Evolutionary conservation across 2,113 vertebrate species (phyloP), one percentile per base, ranked within the genome.

Genomic region (Mormyrus lacerda): DNA sequence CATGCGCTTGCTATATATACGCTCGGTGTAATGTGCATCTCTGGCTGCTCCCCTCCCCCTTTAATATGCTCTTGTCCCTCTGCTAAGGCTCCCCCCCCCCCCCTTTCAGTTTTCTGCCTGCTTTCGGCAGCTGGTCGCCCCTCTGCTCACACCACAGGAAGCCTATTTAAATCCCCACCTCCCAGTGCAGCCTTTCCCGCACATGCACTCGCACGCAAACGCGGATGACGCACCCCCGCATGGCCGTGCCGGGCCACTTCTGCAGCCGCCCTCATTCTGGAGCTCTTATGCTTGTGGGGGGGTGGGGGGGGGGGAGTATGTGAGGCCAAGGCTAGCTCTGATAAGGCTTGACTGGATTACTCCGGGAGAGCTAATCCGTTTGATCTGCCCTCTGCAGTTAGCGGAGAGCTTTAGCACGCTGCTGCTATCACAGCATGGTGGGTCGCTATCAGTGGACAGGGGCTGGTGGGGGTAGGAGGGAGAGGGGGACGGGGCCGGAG

Each of bases 321-420:
- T 24, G 27, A 21, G 86, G 44, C 27, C 15, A 44, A 79, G 79
- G 90, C 44, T 84, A n/a, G 19, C 83, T 89, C 42, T 89, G 89
- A 89, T 86, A 87, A 87, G 27, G 47, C 9, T 44, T 48, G 85
- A 87, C 61, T 47, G 61, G 83, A 86, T 89, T 89, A 89, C n/a
- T 47, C 69, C 50, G 83, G 39, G 42, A 73, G 45, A 15, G 21
- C 55, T 90, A 51, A 87, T 87, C 89, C 85, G 3, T 87, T 87
- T 90, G 48, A 90, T 87, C 47, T 73, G 45, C 51, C 42, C 13
- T 87, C 89, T 51, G 85, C 47, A 44, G 85, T 69, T 87, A 90
- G 76, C 35, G 27, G 79, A 87, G 39, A 48, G 47, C 47, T 19
- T 39, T 13, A 48, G 11, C 42, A 2, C 1, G 21, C 47, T 65